Conservation (phyloP, 64 coral and sea anemone species). For the Anthopleura sola region DNA sequence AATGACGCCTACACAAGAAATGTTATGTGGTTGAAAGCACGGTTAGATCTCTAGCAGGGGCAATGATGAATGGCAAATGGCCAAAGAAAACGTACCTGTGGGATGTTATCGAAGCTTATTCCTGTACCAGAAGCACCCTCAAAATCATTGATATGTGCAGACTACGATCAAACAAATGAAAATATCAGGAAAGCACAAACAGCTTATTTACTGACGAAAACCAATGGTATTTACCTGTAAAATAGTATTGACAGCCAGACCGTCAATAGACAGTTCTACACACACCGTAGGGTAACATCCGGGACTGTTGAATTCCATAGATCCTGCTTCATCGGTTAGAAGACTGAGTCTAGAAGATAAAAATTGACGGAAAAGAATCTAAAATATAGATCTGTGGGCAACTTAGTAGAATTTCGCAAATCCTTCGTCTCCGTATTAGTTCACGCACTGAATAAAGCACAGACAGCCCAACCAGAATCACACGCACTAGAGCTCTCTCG, state of each 20-base stretch:
- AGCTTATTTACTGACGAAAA: not conserved
- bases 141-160: constrained; percentile 97
- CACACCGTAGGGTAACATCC: constrained; percentile 97
- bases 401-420: no score
- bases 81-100: constrained; percentile 52
- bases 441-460: no score
- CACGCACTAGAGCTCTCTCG: no score
- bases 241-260: constrained; percentile 90
- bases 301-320: constrained; percentile 85
- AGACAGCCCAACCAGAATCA: no score
- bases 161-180: constrained; percentile 46
- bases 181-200: not conserved
- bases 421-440: no score
- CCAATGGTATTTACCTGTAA: constrained; percentile 59
- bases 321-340: constrained; percentile 70
- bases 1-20: constrained; percentile 61
- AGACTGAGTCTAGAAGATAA: constrained; percentile 50
- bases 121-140: constrained; percentile 79
- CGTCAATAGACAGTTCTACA: constrained; percentile 93
- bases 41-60: not conserved
- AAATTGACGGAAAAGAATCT: no score
- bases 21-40: not conserved
- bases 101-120: constrained; percentile 94
- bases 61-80: not conserved
- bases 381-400: no score